Evolutionary conservation across 1,140 invertebrate genomes (phyloP), one percentile per base, ranked within the genome.

Genomic region (Adelges cooleyi): DNA sequence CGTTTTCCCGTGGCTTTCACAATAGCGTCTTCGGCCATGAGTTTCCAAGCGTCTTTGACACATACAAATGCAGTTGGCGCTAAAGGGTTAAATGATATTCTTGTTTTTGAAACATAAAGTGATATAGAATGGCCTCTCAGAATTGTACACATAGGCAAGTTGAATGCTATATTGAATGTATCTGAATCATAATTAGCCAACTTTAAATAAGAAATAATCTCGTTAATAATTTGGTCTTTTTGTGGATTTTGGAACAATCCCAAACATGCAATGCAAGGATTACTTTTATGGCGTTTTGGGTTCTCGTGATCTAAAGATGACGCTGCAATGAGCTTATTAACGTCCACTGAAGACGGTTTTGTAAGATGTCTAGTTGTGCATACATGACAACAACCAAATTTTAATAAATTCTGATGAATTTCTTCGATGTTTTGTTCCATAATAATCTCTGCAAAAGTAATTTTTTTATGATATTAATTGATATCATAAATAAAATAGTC

Each of bases 41-140:
- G 80, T 72, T 85, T 86, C 82, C 83, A 86, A 49, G 80, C 76
- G 69, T 85, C 83, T 74, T 86, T 86, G 1, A 85, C 69, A 4
- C 75, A 73, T 69, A 53, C 74, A 69, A 66, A 13, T 54, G 27
- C 18, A 48, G n/a, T 68, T 22, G 11, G 68, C 62, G 40, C 56
- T 49, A 15, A 67, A 48, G 4, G 52, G 25, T 38, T 75, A 69
- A 66, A 69, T 40, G 62, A 33, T 25, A 69, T 67, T 50, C 74
- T 72, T 51, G 72, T 70, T 15, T 74, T 69, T 2, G 67, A 67
- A 3, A 81, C 67, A 67, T 72, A 71, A 42, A 75, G 71, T 71
- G 74, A 75, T 11, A 81, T 65, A n/a, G 76, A 74, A 52, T 75
- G 72, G 59, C 79, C 78, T 69, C 79, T 72, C 4, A 81, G 67